Conservation (phyloP, 2,113 vertebrate genomes). For the Dascyllus trimaculatus region DNA sequence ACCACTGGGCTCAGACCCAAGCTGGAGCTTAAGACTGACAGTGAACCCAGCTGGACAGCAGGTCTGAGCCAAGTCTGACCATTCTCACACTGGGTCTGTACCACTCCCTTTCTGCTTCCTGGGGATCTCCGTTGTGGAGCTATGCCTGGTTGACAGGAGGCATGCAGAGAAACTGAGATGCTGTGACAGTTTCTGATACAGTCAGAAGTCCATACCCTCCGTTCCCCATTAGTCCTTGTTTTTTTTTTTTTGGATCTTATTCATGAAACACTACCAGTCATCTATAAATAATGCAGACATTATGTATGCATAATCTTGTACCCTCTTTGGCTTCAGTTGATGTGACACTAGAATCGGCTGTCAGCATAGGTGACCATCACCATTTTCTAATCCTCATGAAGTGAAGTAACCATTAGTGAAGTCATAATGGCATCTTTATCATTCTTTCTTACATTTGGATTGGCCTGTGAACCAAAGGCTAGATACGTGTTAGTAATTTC, state of each 20-base stretch:
- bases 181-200: background rate
- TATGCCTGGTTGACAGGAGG: background rate
- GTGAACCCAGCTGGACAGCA: constrained; percentile 29
- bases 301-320: too few relatives aligned
- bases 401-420: too few relatives aligned
- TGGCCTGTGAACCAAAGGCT: too few relatives aligned
- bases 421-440: too few relatives aligned
- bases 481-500: too few relatives aligned
- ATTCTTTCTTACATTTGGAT: too few relatives aligned
- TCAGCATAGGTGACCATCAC: background rate
- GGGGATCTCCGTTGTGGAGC: background rate
- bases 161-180: background rate
- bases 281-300: too few relatives aligned
- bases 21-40: constrained; percentile 13
- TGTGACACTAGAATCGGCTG: background rate
- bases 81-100: constrained; percentile 17
- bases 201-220: too few relatives aligned
- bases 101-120: constrained; percentile 12
- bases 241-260: too few relatives aligned
- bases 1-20: constrained; percentile 12
- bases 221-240: too few relatives aligned
- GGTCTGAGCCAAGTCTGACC: constrained; percentile 28
- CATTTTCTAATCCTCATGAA: too few relatives aligned
- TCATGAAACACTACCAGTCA: too few relatives aligned
- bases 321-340: background rate